Conservation (phyloP, 2,113 vertebrate species). For the Coptodon bakossiorum region DNA sequence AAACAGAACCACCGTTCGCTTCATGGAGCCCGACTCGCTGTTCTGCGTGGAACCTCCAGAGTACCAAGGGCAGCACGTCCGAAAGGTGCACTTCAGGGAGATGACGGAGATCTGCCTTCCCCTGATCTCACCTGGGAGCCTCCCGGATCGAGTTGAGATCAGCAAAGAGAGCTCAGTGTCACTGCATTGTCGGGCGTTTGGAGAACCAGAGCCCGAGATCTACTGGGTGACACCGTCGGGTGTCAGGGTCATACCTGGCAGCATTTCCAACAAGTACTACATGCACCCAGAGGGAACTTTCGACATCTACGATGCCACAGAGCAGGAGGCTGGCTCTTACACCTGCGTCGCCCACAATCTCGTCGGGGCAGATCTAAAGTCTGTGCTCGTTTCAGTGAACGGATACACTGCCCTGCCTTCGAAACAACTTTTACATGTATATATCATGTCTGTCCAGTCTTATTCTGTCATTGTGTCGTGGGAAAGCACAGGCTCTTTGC, state of each 20-base stretch:
- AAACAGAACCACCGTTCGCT: constrained; percentile 85
- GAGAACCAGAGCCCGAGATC: constrained; percentile 90
- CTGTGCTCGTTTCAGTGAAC: constrained; percentile 81
- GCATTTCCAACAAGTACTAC: constrained; percentile 78
- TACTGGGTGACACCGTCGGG: constrained; percentile 91
- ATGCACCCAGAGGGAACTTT: constrained; percentile 88
- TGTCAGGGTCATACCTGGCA: constrained; percentile 79
- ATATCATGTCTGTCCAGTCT: constrained; percentile 76
- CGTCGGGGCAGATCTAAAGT: constrained; percentile 87
- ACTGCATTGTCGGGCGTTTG: constrained; percentile 88
- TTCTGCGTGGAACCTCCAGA: constrained; percentile 89
- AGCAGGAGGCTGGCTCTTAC: constrained; percentile 83
- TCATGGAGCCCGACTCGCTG: constrained; percentile 91
- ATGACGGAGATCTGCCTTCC: constrained; percentile 95
- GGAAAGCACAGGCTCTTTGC: constrained; percentile 79
- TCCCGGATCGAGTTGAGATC: constrained; percentile 75
- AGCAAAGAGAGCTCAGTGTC: constrained; percentile 76
- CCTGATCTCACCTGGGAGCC: constrained; percentile 85
- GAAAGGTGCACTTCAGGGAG: constrained; percentile 88
- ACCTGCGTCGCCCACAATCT: constrained; percentile 91
- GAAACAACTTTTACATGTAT: constrained; percentile 74
- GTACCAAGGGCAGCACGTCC: constrained; percentile 85
- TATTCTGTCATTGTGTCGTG: constrained; percentile 86
- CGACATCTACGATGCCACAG: constrained; percentile 79
- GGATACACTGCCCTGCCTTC: constrained; percentile 73